Evolutionary conservation across 1,140 invertebrate genomes (phyloP), one percentile per base, ranked within the genome.

Genomic region (Dufourea novaeangliae): DNA sequence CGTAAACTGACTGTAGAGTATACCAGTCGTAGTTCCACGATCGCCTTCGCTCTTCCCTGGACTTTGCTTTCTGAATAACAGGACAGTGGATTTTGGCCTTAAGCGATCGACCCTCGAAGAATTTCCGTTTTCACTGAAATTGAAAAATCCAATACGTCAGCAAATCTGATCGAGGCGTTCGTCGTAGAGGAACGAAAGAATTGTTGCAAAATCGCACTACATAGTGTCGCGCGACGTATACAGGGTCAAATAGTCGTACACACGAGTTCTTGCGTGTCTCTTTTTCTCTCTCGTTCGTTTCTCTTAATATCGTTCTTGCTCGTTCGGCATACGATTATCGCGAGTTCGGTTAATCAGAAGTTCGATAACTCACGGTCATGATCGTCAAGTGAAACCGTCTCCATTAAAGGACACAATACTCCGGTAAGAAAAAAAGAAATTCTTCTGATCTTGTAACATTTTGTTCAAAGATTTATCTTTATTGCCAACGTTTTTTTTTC

Each of bases 171-270:
- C 25, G 25, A 54, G 2, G 7, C 34, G 3, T 39, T 56, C 8
- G 17, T 37, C 12, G 32, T 34, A 37, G 8, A 11, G 14, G 3
- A 14, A 69, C 1, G 8, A 17, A 44, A 27, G 25, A 73, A 8
- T 63, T 6, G 25, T 66, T 54, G 46, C 32, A 32, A 67, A 74
- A 67, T 34, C n/a, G 5, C 20, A n/a, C 41, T 67, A 27, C 34
- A 59, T 20, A n/a, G 20, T 32, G 4, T 50, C 11, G 14, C 3
- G 41, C 17, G 39, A 32, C 41, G 20, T 17, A 17, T 10, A 10
- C 27, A 14, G 41, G 11, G 11, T 46, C 29, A 46, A 7, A 44
- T 27, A 10, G 12, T 1, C 2, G 0, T 12, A 32, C 22, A 6
- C n/a, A 17, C 39, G 39, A 20, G 6, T 34, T 67, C 29, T 17